phyloP scores from a whole-genome alignment of 2,888 invertebrate genomes.

The Epirrita christyi region DNA sequence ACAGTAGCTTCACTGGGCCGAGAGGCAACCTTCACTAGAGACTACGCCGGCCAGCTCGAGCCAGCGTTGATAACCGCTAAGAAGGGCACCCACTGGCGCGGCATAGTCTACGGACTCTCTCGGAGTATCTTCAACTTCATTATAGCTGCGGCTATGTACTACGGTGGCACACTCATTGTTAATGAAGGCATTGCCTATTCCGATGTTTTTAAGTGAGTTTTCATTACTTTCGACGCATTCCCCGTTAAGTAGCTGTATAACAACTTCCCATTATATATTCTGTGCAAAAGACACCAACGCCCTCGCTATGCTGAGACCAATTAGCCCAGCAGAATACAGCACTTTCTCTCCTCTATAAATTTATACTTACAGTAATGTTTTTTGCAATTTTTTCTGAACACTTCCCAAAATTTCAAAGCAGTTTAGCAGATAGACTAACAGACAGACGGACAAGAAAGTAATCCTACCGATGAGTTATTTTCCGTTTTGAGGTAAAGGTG shows the following conservation, averaged over 20 bases:
- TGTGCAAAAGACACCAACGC: background rate
- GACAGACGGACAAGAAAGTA: no score
- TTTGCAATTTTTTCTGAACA: no score
- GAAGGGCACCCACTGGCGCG: conserved; percentile 86
- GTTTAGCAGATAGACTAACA: no score
- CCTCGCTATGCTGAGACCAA: no score
- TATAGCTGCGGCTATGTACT: conserved; percentile 88
- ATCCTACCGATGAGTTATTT: no score
- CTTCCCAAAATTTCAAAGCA: no score
- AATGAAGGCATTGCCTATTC: conserved; percentile 83
- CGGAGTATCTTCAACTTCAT: conserved; percentile 90
- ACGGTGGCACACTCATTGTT: conserved; percentile 88
- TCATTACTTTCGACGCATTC: background rate
- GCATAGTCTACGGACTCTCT: conserved; percentile 89
- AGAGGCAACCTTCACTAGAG: conserved; percentile 87
- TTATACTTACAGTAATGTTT: no score
- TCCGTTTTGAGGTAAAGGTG: no score
- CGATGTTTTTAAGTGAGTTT: conserved; percentile 88
- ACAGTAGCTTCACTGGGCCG: conserved; percentile 90
- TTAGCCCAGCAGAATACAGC: no score
- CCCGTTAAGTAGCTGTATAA: no score
- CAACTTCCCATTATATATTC: no score
- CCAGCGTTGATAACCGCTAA: conserved; percentile 86
- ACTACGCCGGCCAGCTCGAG: conserved; percentile 85
- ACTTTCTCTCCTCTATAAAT: no score